Percentiles rank a stretch among this genome's conserved stretches.
Evolutionary conservation across 2,888 invertebrate species (phyloP).

Genomic region (Phortica okadai): DNA sequence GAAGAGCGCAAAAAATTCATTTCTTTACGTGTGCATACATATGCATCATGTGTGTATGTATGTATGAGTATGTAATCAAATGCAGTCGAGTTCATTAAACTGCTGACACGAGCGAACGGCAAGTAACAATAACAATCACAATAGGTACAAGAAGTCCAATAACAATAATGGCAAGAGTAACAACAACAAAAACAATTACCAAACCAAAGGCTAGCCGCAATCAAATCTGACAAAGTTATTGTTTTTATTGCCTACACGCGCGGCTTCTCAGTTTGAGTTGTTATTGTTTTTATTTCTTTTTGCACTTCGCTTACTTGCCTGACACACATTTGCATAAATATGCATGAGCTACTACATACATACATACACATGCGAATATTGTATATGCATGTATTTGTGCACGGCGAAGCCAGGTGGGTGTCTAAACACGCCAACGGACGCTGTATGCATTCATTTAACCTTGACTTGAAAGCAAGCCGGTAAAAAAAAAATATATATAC

Average conservation of each 20-base stretch:
- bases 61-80: slow-evolving; percentile 53
- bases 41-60: not conserved
- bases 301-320: slow-evolving; percentile 4
- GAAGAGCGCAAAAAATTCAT: not conserved
- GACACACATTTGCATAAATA: slow-evolving; percentile 33
- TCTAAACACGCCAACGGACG: slow-evolving; percentile 7
- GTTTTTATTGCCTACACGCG: slow-evolving; percentile 37
- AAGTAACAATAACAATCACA: not conserved
- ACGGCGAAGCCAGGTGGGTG: slow-evolving; percentile 5
- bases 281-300: not conserved
- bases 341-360: not conserved
- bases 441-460: slow-evolving; percentile 27
- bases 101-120: slow-evolving; percentile 23
- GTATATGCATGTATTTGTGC: not conserved
- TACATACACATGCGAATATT: not conserved
- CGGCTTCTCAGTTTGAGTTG: slow-evolving; percentile 12
- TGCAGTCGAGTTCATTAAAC: slow-evolving; percentile 53
- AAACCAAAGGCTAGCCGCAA: slow-evolving; percentile 5
- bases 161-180: not conserved
- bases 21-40: not conserved
- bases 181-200: not conserved
- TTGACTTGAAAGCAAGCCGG: slow-evolving; percentile 16
- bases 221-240: slow-evolving; percentile 26
- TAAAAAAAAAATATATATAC: not conserved
- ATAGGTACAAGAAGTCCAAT: not conserved